Conservation (phyloP, 30 jellyfish, hydroid and myxozoan genomes). For the Turritopsis dohrnii region DNA sequence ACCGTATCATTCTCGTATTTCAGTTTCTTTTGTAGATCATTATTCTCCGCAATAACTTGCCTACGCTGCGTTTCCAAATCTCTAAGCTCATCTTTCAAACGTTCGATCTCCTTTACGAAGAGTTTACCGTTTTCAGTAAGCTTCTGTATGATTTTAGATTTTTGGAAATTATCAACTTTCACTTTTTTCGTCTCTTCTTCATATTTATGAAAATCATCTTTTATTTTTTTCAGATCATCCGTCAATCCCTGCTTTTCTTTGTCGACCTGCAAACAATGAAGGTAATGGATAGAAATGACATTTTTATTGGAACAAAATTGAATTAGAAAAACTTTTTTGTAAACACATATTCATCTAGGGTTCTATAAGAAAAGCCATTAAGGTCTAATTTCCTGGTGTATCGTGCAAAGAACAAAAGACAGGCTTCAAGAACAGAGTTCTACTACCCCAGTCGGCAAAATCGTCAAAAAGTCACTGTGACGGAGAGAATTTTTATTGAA, state of each 20-base stretch:
- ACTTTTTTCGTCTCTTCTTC: constrained; percentile 37
- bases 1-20: constrained; percentile 30
- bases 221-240: constrained; percentile 45
- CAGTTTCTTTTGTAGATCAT: constrained; percentile 40
- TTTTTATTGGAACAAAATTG: neutral
- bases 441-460: too few species aligned
- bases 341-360: too few species aligned
- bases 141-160: constrained; percentile 69
- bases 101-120: constrained; percentile 65
- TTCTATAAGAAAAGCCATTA: too few species aligned
- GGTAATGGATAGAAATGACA: neutral
- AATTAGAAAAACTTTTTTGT: neutral
- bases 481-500: too few species aligned
- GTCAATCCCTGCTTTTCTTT: constrained; percentile 49
- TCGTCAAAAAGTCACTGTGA: too few species aligned
- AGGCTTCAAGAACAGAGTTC: too few species aligned
- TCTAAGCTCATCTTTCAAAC: constrained; percentile 53
- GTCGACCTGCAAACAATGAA: constrained; percentile 45
- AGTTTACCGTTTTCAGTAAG: constrained; percentile 78
- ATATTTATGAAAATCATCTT: constrained; percentile 34
- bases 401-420: too few species aligned
- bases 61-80: constrained; percentile 28
- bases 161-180: constrained; percentile 33
- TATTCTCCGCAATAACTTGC: constrained; percentile 40
- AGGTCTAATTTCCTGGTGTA: too few species aligned